A percentile compares a stretch with the other conserved stretches of the same genome.
These are phyloP conservation scores for Sander lucioperca DNA, from an alignment of 2,113 vertebrate species.

Conservation along the genomic window DNA sequence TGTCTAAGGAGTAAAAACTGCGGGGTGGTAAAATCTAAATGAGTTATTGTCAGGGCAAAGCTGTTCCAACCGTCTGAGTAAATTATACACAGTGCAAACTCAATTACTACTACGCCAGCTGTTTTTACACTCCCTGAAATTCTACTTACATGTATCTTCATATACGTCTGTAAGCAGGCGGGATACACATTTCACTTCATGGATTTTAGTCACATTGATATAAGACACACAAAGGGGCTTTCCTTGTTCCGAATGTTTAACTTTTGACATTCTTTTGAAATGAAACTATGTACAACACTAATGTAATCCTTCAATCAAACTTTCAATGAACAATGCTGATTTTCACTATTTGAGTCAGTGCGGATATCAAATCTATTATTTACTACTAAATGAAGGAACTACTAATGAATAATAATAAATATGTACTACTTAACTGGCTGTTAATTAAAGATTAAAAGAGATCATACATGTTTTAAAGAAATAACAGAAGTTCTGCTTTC, in stretches of 20 bases:
- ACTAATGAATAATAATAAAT: background rate
- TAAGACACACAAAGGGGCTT: background rate
- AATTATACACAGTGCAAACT: background rate
- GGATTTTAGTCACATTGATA: background rate
- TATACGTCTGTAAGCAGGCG: conserved; percentile 7
- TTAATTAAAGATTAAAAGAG: background rate
- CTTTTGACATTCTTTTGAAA: background rate
- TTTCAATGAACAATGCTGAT: background rate
- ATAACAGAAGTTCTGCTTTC: background rate
- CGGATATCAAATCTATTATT: background rate
- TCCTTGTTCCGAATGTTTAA: background rate
- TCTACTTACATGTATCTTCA: background rate
- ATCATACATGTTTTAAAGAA: background rate
- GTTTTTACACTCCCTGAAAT: background rate
- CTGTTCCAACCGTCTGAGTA: background rate
- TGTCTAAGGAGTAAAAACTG: background rate
- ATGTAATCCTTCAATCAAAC: background rate
- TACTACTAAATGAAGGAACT: background rate
- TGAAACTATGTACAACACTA: background rate
- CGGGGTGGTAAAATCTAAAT: conserved; percentile 2
- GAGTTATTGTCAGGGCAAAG: conserved; percentile 2
- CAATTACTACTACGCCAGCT: background rate
- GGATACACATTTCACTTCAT: background rate
- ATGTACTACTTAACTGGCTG: background rate
- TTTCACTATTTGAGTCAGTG: background rate